A percentile compares a stretch with the other conserved stretches of the same genome.
Evolutionary conservation across 1,140 invertebrate genomes (phyloP).

Genomic region (Lepidotrigona ventralis): DNA sequence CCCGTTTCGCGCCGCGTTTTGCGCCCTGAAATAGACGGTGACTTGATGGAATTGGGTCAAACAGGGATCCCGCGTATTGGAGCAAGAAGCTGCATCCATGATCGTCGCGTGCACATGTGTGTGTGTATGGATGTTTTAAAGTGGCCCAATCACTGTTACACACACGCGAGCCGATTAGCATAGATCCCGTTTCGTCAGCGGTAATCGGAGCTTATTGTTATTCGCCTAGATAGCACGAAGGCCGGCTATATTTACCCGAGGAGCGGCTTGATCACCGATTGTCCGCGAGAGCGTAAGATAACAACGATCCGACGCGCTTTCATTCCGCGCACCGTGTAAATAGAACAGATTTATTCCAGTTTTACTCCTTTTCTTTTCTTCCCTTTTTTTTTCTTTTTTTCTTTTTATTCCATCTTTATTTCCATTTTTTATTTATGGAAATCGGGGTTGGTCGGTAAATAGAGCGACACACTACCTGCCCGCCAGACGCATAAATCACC

Average conservation of each 20-base stretch:
- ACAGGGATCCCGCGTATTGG: not conserved
- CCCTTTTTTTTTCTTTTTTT: not conserved
- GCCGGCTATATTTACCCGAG: conserved; percentile 30
- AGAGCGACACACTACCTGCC: conserved; percentile 11
- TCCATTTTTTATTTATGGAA: conserved; percentile 25
- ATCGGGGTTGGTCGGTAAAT: conserved; percentile 1
- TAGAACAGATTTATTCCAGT: not conserved
- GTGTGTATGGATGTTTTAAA: conserved; percentile 7
- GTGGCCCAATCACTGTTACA: not conserved
- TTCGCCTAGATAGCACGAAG: conserved; percentile 18
- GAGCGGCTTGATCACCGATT: conserved; percentile 25
- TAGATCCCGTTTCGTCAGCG: conserved; percentile 15
- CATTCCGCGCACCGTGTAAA: not conserved
- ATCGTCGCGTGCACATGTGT: not conserved
- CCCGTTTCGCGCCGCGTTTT: not conserved
- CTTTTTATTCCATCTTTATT: conserved; percentile 9
- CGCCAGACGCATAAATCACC: not conserved
- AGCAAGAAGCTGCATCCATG: not conserved
- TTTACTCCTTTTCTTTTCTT: not conserved
- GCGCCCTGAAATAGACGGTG: not conserved
- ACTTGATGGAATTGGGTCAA: not conserved
- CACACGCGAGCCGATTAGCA: conserved; percentile 14
- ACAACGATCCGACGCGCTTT: conserved; percentile 15
- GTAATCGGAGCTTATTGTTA: conserved; percentile 31
- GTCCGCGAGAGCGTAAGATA: conserved; percentile 38